Evolutionary conservation across 37 sponge, comb jelly and placozoan species (phyloP), one percentile per base, ranked within the genome.

Genomic region (Halisarca cf. caerulea): DNA sequence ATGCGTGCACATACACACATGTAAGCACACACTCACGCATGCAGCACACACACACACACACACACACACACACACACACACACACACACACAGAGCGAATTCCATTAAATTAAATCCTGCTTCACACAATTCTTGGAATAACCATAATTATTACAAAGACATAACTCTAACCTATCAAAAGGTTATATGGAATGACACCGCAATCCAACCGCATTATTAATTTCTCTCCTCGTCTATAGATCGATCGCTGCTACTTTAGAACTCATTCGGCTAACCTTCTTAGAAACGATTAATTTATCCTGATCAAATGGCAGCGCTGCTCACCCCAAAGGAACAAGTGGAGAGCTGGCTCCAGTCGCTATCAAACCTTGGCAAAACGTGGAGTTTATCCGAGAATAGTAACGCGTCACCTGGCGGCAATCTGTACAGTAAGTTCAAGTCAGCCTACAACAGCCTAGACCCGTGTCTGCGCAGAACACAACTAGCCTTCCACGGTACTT

Each of bases 401-500:
- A 78, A 86, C 39, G 91, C 95, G 23, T 88, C 87, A 33, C 84
- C 82, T 21, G 89, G 87, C 33, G 95, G 95, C 20, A 36, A 44
- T 20, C 88, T 94, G 20, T 91, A 69, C 70, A 80, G 86, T 9
- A 41, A 43, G 37, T 94, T 88, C 69, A 84, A 83, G 55, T 73
- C 66, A 2, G 85, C 70, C 15, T 58, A 38, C 36, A 41, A 66
- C 20, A 41, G 53, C 33, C 85, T 94, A 41, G 84, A 87, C 0
- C 59, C 74, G 24, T 51, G 53, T 45, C 86, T 91, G 74, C 32
- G 95, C 35, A 83, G 83, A 34, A 94, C 91, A 23, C 45, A 57
- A 32, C 47, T 94, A 58, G 95, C 95, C 54, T 94, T 94, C 37
- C 95, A 94, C 59, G 95, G 95, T 18, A 91, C 91, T 2, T 11